phyloP scores from a whole-genome alignment of 2,888 invertebrate species.

The Caradrina clavipalpis region DNA sequence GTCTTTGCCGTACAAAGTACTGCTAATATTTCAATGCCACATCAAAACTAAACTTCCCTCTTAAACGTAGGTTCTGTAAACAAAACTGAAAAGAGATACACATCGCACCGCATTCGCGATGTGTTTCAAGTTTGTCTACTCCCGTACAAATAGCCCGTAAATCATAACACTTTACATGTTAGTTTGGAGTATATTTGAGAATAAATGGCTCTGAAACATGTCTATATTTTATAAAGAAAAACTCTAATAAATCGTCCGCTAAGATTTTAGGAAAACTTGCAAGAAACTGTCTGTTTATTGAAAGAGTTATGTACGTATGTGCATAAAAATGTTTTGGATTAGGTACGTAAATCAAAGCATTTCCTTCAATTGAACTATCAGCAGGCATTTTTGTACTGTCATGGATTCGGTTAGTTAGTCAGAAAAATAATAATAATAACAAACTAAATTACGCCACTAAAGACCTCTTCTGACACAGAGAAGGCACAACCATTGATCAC shows the following conservation, averaged over 20 bases:
- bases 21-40: neutral
- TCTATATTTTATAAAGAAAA: neutral
- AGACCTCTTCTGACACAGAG: no score
- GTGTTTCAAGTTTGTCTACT: conserved; percentile 24
- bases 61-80: neutral
- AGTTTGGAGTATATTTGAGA: neutral
- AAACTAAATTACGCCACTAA: no score
- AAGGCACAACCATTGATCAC: no score
- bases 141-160: conserved; percentile 8
- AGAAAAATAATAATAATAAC: no score
- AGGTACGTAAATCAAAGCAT: no score
- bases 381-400: no score
- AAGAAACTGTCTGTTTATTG: neutral
- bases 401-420: no score
- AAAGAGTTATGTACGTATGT: neutral
- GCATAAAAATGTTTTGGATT: no score
- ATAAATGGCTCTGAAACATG: neutral
- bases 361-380: no score
- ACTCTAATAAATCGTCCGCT: neutral
- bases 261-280: neutral
- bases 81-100: conserved; percentile 12
- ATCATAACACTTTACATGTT: conserved; percentile 24
- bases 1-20: neutral
- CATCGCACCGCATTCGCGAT: conserved; percentile 12
- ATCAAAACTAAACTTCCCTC: conserved; percentile 5